Percentiles rank a stretch among this genome's conserved stretches.
These are phyloP conservation scores for Theropithecus gelada DNA, from an alignment of 2,113 vertebrate genomes.

Conservation along the genomic window DNA sequence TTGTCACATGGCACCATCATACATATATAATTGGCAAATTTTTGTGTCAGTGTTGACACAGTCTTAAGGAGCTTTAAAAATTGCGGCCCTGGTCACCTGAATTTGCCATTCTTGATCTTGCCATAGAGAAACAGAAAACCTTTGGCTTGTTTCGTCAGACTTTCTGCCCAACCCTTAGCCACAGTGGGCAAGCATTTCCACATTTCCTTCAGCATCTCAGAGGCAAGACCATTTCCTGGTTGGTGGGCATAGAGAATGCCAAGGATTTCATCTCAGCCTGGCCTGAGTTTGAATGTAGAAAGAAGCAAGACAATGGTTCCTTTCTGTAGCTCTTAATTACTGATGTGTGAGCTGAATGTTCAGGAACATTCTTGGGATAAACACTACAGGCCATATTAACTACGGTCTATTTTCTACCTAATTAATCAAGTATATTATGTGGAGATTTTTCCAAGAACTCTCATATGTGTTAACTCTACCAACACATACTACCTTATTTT, in stretches of 20 bases:
- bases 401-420: not conserved
- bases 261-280: not conserved
- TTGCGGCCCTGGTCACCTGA: not conserved
- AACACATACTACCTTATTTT: not conserved
- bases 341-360: conserved; percentile 52
- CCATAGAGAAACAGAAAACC: not conserved
- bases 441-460: not conserved
- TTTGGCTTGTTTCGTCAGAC: not conserved
- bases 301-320: not conserved
- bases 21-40: not conserved
- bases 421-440: not conserved
- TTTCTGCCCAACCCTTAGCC: not conserved
- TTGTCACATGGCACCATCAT: not conserved
- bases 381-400: not conserved
- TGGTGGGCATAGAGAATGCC: not conserved
- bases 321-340: conserved; percentile 29
- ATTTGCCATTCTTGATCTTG: not conserved
- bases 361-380: not conserved
- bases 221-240: not conserved
- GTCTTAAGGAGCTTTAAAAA: conserved; percentile 10
- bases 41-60: not conserved
- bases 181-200: not conserved
- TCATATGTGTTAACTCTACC: not conserved
- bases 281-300: not conserved
- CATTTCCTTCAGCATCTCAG: not conserved